Conservation (phyloP, 1,140 invertebrate species). For the Calliopsis andreniformis region DNA sequence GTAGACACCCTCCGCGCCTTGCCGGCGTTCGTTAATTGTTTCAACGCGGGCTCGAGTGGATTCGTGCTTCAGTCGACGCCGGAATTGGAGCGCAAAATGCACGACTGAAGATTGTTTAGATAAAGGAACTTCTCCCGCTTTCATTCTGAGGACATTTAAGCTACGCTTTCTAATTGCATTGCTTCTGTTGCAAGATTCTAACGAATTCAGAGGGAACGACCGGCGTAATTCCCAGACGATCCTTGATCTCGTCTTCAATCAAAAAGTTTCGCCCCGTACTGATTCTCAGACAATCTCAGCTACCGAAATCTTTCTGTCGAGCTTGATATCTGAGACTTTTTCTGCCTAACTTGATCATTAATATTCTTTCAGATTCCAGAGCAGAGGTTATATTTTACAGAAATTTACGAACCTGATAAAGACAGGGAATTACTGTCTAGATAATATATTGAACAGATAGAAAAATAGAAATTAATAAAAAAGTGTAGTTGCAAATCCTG, state of each 20-base stretch:
- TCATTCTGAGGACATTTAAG: conserved; percentile 49
- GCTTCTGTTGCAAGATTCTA: conserved; percentile 7
- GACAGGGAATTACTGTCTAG: too few relatives aligned
- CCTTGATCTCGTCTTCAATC: neutral
- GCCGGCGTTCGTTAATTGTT: conserved; percentile 58
- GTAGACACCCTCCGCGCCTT: conserved; percentile 32
- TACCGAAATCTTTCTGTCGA: too few relatives aligned
- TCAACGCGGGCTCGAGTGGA: conserved; percentile 50
- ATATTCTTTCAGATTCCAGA: too few relatives aligned
- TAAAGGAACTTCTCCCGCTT: conserved; percentile 46
- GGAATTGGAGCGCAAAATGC: conserved; percentile 57
- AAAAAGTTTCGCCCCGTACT: neutral
- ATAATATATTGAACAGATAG: too few relatives aligned
- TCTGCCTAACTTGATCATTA: too few relatives aligned
- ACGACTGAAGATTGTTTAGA: conserved; percentile 58
- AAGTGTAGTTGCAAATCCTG: too few relatives aligned
- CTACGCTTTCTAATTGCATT: conserved; percentile 47
- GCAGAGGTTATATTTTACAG: too few relatives aligned
- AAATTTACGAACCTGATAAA: too few relatives aligned
- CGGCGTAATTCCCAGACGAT: neutral
- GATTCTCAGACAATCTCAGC: too few relatives aligned
- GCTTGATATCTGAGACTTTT: too few relatives aligned
- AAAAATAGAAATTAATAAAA: too few relatives aligned
- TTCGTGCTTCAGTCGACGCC: conserved; percentile 41
- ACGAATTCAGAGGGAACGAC: conserved; percentile 23